Percentiles rank a stretch among this genome's conserved stretches.
Conservation (phyloP, 2,113 vertebrate genomes). For the Plecotus auritus region DNA sequence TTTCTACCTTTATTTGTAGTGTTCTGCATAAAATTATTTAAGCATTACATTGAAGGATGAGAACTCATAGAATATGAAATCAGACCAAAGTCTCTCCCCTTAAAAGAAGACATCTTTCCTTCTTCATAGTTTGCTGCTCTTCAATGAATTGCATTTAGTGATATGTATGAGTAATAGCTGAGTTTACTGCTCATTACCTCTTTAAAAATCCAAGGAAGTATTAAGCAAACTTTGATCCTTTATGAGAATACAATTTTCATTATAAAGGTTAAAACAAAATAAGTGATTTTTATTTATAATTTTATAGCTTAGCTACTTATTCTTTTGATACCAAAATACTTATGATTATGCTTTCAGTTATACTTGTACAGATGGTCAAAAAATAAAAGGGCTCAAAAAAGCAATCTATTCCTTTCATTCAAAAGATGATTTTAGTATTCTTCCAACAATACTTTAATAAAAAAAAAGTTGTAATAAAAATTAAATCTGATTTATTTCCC, state of each 20-base stretch:
- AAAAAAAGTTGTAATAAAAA: not conserved
- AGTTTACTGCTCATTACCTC: conserved; percentile 81
- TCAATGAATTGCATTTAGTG: conserved; percentile 77
- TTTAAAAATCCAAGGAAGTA: conserved; percentile 73
- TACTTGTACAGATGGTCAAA: conserved; percentile 6
- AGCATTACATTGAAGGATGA: conserved; percentile 69
- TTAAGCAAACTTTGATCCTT: conserved; percentile 69
- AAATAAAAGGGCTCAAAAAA: conserved; percentile 27
- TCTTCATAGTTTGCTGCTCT: conserved; percentile 50
- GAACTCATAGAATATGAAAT: conserved; percentile 71
- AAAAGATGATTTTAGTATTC: not conserved
- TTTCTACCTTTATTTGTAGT: conserved; percentile 70
- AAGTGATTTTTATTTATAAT: conserved; percentile 68
- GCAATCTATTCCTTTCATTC: conserved; percentile 19
- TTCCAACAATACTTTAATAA: not conserved
- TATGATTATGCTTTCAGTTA: conserved; percentile 64
- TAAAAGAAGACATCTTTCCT: conserved; percentile 56
- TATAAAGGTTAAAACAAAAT: conserved; percentile 76
- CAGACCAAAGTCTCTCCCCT: conserved; percentile 54
- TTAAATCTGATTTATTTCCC: not conserved
- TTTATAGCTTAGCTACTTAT: conserved; percentile 50
- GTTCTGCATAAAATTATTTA: conserved; percentile 76
- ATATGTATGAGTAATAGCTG: conserved; percentile 75
- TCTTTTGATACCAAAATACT: conserved; percentile 61
- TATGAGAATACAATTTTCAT: conserved; percentile 77